A percentile compares a stretch with the other conserved stretches of the same genome.
Conservation (phyloP, 2,113 vertebrate genomes). For the Eudyptes chrysolophus region DNA sequence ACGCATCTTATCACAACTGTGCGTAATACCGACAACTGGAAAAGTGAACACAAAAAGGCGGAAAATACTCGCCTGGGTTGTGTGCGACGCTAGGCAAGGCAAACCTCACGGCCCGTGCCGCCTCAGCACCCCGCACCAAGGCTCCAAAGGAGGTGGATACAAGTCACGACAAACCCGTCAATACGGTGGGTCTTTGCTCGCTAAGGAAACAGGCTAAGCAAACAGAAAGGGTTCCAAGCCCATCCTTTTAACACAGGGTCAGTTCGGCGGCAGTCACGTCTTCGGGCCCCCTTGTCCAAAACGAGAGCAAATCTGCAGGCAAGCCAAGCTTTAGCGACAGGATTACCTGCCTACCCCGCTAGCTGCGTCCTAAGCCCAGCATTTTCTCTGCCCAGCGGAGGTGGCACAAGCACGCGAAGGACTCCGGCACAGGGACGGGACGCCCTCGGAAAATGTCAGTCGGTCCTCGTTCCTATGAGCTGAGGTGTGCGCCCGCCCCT, state of each 20-base stretch:
- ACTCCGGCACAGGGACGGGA: not conserved
- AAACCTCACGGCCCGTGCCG: not conserved
- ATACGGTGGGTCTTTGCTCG: fast-evolving
- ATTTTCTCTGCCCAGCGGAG: not conserved
- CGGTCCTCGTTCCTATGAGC: not conserved
- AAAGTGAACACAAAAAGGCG: not conserved
- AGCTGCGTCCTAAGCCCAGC: not conserved
- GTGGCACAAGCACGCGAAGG: not conserved
- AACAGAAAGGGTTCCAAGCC: not conserved
- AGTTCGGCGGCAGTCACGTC: not conserved
- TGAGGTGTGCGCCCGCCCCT: no score
- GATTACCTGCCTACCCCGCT: fast-evolving
- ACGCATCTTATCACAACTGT: not conserved
- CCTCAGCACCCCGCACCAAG: not conserved
- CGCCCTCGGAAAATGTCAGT: fast-evolving
- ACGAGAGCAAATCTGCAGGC: not conserved
- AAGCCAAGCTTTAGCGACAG: not conserved
- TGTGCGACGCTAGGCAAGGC: not conserved
- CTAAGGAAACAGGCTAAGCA: not conserved
- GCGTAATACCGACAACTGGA: not conserved
- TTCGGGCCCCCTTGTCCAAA: not conserved
- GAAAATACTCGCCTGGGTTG: not conserved
- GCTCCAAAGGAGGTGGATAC: not conserved
- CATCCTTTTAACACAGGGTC: no score
- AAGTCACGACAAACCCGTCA: not conserved